phyloP scores from a whole-genome alignment of 1,140 invertebrate genomes.

The Matsumurasca onukii region DNA sequence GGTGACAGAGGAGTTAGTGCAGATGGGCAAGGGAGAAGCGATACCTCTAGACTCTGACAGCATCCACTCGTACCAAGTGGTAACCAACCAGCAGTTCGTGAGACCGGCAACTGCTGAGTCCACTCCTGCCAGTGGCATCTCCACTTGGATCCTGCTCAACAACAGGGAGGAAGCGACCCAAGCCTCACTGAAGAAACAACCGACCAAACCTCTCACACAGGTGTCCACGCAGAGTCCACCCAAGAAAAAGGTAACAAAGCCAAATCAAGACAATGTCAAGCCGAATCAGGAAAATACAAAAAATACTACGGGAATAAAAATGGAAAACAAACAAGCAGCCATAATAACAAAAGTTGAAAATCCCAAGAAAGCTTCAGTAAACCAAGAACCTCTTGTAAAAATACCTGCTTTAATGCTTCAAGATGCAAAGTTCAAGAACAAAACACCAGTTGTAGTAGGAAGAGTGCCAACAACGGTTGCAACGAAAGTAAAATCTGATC shows the following conservation, averaged over 20 bases:
- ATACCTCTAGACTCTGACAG: conserved; percentile 56
- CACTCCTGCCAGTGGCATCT: conserved; percentile 64
- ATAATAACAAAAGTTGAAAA: conserved; percentile 28
- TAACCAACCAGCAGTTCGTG: conserved; percentile 42
- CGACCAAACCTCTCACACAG: conserved; percentile 35
- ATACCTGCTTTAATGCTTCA: conserved; percentile 37
- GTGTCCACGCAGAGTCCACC: neutral
- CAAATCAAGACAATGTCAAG: neutral
- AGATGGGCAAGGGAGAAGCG: conserved; percentile 51
- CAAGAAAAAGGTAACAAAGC: conserved; percentile 12
- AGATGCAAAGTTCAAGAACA: conserved; percentile 45
- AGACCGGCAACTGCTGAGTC: conserved; percentile 50
- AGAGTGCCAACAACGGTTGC: conserved; percentile 41
- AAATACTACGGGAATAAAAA: conserved; percentile 28
- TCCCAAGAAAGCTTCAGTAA: conserved; percentile 20
- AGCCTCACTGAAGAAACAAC: conserved; percentile 42
- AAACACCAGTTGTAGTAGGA: conserved; percentile 43
- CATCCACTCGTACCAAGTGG: conserved; percentile 36
- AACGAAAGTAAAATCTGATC: conserved; percentile 33
- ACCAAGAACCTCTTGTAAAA: conserved; percentile 8
- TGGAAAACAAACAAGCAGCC: conserved; percentile 27
- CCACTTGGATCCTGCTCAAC: conserved; percentile 74
- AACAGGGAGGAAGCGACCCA: conserved; percentile 50
- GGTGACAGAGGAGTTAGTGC: conserved; percentile 29
- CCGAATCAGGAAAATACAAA: conserved; percentile 35